phyloP scores from a whole-genome alignment of 64 coral and sea anemone species.

The Montipora sp. region DNA sequence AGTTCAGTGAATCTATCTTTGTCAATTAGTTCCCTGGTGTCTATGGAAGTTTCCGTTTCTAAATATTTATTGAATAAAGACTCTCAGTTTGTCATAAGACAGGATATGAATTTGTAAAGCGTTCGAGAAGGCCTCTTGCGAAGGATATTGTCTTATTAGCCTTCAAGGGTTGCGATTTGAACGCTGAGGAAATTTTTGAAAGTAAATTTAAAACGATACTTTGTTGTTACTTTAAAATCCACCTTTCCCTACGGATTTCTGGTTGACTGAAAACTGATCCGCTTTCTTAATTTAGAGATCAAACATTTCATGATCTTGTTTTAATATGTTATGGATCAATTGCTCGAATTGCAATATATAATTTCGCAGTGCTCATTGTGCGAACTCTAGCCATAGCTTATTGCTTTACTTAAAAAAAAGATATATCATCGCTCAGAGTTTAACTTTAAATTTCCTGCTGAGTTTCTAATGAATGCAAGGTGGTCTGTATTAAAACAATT shows the following conservation, averaged over 20 bases:
- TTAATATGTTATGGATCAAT: constrained; percentile 1
- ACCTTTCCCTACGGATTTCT: background rate
- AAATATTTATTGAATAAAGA: constrained; percentile 77
- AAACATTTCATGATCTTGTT: constrained; percentile 32
- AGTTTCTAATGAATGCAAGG: constrained; percentile 1
- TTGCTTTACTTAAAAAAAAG: background rate
- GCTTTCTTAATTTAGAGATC: constrained; percentile 26
- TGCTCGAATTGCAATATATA: constrained; percentile 37
- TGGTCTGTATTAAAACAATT: background rate
- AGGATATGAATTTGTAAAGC: constrained; percentile 69
- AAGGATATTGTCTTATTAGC: background rate
- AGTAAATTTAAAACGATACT: constrained; percentile 49
- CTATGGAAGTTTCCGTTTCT: constrained; percentile 64
- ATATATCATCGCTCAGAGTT: background rate
- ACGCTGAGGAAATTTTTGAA: constrained; percentile 5
- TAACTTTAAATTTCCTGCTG: constrained; percentile 23
- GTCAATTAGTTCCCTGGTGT: constrained; percentile 84
- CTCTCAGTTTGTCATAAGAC: constrained; percentile 46
- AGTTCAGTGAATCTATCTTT: constrained; percentile 51
- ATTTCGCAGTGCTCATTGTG: constrained; percentile 24
- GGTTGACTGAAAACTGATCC: constrained; percentile 2
- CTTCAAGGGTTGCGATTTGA: background rate
- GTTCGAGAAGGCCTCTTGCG: constrained; percentile 32
- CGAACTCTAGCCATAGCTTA: background rate
- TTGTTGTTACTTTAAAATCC: constrained; percentile 27